Base-by-base conservation (phyloP, 2,113 vertebrate genomes). In the Emydocephalus ijimae region DNA sequence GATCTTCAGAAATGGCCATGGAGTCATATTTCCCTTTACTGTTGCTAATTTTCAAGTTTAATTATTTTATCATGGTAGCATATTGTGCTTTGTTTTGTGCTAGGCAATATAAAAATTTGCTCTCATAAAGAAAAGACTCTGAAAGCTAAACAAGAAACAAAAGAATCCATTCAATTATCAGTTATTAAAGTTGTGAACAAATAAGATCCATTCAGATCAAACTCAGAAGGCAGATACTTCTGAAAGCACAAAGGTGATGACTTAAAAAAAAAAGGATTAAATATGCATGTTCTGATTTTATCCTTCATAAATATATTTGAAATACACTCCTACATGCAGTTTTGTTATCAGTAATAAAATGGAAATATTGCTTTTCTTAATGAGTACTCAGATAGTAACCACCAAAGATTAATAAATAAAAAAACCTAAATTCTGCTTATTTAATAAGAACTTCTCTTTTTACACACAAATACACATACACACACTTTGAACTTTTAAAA, bases 381-480 rank as follows among this genome's bases (percentile, higher is more conserved):
- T 91, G 18, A 61, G 29, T 21, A 86, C 29, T 59, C 56, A 39
- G 48, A 87, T n/a, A 91, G 29, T 59, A 94, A 93, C 4, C 2
- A 34, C 87, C 50, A 92, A 34, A 14, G 43, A 88, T 96, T 90
- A 6, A 61, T 54, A 91, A 93, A 74, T 43, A 2, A 43, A 94
- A 48, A 7, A 64, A 12, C 12, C 48, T 45, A 89, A 52, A 91
- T 85, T 5, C 39, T 7, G 91, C 52, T 94, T 92, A 91, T 87
- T 86, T 11, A 93, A 59, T 92, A 52, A 88, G 61, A 91, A 91
- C 3, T 4, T 56, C 15, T 81, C 34, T 15, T 6, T 64, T 18
- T 20, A 69, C 26, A 69, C 45, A 87, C 50, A 43, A 54, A 45
- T 39, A 45, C 15, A 29, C 86, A 92, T 8, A 91, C 39, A 93